Conservation (phyloP, 2,888 invertebrate genomes). For the Cerastis rubricosa region DNA sequence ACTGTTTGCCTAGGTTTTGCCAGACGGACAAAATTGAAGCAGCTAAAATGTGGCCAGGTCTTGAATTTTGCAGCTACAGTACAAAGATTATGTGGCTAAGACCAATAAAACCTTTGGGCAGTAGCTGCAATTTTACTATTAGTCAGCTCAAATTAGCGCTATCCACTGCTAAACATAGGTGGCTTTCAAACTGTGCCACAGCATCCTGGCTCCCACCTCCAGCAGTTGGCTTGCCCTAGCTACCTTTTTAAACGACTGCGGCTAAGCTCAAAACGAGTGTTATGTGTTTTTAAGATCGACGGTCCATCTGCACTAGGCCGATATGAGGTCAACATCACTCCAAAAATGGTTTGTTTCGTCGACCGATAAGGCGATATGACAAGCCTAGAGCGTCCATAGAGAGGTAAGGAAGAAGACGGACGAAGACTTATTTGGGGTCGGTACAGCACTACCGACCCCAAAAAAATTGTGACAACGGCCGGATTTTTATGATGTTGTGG, state of each 20-base stretch:
- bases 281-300: background rate
- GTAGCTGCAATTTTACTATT: background rate
- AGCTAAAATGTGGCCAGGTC: background rate
- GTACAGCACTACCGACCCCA: no score
- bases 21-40: background rate
- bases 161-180: background rate
- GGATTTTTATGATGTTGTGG: background rate
- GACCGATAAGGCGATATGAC: background rate
- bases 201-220: background rate
- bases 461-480: background rate
- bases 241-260: background rate
- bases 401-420: background rate
- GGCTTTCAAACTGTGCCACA: background rate
- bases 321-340: background rate
- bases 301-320: background rate
- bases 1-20: slow-evolving; percentile 5
- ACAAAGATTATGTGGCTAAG: background rate
- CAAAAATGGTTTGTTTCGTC: background rate
- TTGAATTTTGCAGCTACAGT: background rate
- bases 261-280: background rate
- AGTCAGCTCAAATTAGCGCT: background rate
- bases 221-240: no score
- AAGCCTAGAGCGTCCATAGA: background rate
- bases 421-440: no score
- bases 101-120: background rate